Conservation (phyloP, 1,140 invertebrate species). For the Glossosoma conforme region DNA sequence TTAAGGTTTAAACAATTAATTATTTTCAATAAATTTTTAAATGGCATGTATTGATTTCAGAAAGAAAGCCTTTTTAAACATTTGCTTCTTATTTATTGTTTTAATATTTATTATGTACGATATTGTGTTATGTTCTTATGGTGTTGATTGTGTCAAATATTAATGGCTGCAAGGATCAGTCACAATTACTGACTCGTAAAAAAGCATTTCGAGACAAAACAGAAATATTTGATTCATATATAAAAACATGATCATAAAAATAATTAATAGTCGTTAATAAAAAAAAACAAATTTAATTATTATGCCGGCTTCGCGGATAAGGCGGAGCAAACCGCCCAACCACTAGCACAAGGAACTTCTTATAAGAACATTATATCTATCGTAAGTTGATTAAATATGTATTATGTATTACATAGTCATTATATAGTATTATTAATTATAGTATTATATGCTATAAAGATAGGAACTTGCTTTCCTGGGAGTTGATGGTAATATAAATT, state of each 20-base stretch:
- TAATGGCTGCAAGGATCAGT: too few species aligned
- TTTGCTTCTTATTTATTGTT: too few species aligned
- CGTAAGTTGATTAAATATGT: conserved; percentile 53
- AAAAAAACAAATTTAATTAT: conserved; percentile 13
- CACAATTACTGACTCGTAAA: neutral
- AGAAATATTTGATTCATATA: conserved; percentile 13
- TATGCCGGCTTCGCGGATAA: conserved; percentile 23
- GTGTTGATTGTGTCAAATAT: too few species aligned
- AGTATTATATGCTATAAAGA: conserved; percentile 57
- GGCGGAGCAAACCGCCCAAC: conserved; percentile 47
- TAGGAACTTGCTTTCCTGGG: conserved; percentile 66
- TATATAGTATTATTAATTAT: conserved; percentile 55
- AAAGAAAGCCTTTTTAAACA: too few species aligned
- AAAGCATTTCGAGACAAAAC: conserved; percentile 4
- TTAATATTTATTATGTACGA: too few species aligned
- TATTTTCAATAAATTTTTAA: too few species aligned
- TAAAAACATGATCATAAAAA: conserved; percentile 27
- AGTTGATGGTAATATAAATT: conserved; percentile 42
- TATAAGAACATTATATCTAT: conserved; percentile 51
- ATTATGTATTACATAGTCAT: conserved; percentile 54
- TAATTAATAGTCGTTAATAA: conserved; percentile 26
- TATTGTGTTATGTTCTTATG: too few species aligned
- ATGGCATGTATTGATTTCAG: too few species aligned
- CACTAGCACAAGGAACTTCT: conserved; percentile 52
- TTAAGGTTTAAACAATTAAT: too few species aligned